phyloP scores from a whole-genome alignment of 2,888 invertebrate species.

The Platypus cylindrus region DNA sequence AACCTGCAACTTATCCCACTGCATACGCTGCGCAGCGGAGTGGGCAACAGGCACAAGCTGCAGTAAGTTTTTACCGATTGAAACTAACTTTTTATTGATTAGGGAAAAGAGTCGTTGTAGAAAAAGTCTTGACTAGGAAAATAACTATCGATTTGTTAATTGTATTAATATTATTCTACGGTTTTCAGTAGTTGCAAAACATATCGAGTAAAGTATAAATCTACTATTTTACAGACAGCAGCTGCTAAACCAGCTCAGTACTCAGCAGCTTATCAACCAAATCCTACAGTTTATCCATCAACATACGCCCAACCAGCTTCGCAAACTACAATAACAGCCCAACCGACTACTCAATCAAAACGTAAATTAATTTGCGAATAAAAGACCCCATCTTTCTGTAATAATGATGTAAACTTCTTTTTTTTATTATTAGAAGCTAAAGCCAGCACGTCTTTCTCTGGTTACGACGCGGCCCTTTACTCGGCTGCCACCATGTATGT shows the following conservation, averaged over 20 bases:
- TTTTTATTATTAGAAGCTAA: constrained; percentile 35
- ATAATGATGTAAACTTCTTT: no score
- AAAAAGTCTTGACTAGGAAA: no score
- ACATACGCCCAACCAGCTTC: constrained; percentile 40
- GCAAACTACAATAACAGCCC: constrained; percentile 44
- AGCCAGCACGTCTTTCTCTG: constrained; percentile 62
- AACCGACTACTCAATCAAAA: constrained; percentile 43
- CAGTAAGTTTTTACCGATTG: constrained; percentile 26
- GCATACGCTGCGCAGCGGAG: constrained; percentile 50
- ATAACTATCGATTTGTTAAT: no score
- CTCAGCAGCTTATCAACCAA: constrained; percentile 47
- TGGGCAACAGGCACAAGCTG: constrained; percentile 33
- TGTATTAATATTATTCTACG: no score
- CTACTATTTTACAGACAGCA: constrained; percentile 30
- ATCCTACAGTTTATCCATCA: constrained; percentile 36
- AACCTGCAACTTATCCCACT: constrained; percentile 59
- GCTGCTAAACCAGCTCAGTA: constrained; percentile 45
- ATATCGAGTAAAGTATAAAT: no score
- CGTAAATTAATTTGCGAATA: constrained; percentile 38
- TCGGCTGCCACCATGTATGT: constrained; percentile 93
- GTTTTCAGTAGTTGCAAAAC: no score
- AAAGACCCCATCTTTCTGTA: no score
- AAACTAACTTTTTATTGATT: no score
- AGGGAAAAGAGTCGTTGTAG: no score
- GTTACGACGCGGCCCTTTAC: constrained; percentile 91